Base-by-base conservation (phyloP, 1,140 invertebrate genomes). In the Cardiocondyla obscurior region DNA sequence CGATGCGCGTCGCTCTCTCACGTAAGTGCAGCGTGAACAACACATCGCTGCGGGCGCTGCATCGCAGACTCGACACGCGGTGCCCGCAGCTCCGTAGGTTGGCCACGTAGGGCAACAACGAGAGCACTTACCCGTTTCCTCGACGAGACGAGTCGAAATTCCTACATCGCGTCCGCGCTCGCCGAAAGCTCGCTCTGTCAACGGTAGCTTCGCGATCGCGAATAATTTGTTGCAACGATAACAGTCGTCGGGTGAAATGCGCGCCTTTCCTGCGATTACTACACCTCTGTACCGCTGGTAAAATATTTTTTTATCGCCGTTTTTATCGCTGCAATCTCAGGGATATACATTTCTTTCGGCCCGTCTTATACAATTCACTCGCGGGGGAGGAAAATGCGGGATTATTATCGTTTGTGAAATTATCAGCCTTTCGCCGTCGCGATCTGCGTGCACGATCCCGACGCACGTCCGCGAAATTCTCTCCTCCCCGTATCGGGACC, bases 71-170 rank as follows among this genome's bases (percentile, higher is more conserved):
- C 46, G 73, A 76, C 72, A 76, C 72, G 62, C 44, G 14, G 73
- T 33, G 44, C 64, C n/a, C n/a, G 30, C 30, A 77, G 73, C 73
- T 77, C 28, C 74, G 60, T 67, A 67, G 74, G 60, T 65, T 46
- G 74, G 30, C 60, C 74, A 77, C 74, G 74, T 67, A 77, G 74
- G 46, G 84, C 46, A 85, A 85, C 83, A 85, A 86, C 83, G 51
- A 81, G 76, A 81, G 67, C 65, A 69, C 62, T 85, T 76, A 28
- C 42, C 44, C 69, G 77, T 12, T 77, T 64, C 60, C 22, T 22
- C 33, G 36, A 46, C 44, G 36, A 67, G 22, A 46, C 51, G 42
- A 79, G 62, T 4, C 51, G 79, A 28, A 69, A 70, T 70, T 57
- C 73, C 64, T 36, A 30, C 33, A 28, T 10, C 28, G 65, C 25